phyloP scores from a whole-genome alignment of 2,888 invertebrate species.

The Mesorhabditis spiculigera region DNA sequence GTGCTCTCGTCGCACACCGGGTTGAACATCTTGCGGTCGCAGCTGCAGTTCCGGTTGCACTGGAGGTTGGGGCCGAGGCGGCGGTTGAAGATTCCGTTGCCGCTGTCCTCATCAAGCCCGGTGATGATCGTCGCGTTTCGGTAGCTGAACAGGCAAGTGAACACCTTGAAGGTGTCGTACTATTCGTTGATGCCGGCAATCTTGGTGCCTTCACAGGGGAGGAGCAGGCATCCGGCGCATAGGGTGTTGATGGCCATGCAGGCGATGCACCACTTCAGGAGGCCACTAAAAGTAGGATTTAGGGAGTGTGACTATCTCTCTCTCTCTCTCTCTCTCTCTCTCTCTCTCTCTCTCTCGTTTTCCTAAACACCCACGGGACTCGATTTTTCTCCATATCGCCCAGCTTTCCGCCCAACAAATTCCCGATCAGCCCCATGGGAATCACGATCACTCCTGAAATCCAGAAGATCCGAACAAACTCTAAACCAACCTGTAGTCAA shows the following conservation, averaged over 20 bases:
- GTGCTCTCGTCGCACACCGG: conserved; percentile 32
- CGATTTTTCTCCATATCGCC: conserved; percentile 18
- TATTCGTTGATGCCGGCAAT: conserved; percentile 20
- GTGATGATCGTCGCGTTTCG: too few relatives aligned
- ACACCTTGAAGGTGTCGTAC: background rate
- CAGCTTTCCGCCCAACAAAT: conserved; percentile 27
- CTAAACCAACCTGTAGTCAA: conserved; percentile 29
- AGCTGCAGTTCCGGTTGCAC: conserved; percentile 29
- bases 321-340: too few relatives aligned
- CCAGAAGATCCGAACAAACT: too few relatives aligned
- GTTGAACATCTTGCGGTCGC: conserved; percentile 35
- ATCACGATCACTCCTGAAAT: conserved; percentile 34
- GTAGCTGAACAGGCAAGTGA: too few relatives aligned
- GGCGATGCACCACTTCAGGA: conserved; percentile 19
- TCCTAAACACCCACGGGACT: conserved; percentile 13
- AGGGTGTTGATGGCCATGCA: conserved; percentile 14
- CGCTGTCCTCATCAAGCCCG: too few relatives aligned
- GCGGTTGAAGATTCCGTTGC: background rate
- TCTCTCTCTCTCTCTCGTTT: too few relatives aligned
- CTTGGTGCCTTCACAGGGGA: conserved; percentile 16
- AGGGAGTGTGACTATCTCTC: too few relatives aligned
- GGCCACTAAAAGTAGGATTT: conserved; percentile 11
- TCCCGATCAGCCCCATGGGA: conserved; percentile 34
- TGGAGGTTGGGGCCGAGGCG: background rate
- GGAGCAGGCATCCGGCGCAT: conserved; percentile 17